These are phyloP conservation scores for Mylabris phalerata DNA, from an alignment of 1,140 invertebrate species.

Conservation along the genomic window DNA sequence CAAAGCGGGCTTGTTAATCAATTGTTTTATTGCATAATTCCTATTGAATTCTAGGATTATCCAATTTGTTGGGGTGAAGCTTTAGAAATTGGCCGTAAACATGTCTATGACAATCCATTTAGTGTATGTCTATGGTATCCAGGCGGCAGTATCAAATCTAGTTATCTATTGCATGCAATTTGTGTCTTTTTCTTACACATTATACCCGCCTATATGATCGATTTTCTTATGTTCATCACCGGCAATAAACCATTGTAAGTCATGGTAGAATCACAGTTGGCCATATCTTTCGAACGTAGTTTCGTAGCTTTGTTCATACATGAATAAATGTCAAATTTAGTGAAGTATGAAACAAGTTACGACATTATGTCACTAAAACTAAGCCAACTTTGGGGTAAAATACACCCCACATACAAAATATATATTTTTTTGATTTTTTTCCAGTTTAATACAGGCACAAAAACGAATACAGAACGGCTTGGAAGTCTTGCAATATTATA, in stretches of 20 bases:
- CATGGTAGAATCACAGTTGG: no score
- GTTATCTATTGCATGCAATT: constrained; percentile 58
- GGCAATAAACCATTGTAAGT: constrained; percentile 74
- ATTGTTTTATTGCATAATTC: no score
- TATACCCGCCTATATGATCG: constrained; percentile 76
- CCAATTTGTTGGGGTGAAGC: constrained; percentile 63
- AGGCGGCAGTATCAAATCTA: constrained; percentile 64
- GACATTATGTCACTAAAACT: no score
- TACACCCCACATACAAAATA: no score
- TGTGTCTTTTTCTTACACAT: constrained; percentile 67
- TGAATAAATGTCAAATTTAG: neutral
- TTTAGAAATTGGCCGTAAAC: constrained; percentile 54
- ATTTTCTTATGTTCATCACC: constrained; percentile 57
- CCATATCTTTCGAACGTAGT: no score
- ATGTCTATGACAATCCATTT: constrained; percentile 55
- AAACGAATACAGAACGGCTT: constrained; percentile 56
- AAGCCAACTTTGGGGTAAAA: no score
- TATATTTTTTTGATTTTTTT: constrained; percentile 14
- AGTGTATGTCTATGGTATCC: constrained; percentile 75
- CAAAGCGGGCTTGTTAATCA: no score
- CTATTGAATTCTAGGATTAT: neutral
- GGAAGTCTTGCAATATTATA: constrained; percentile 75
- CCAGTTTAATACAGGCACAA: constrained; percentile 60
- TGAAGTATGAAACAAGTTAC: no score
- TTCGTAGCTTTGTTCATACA: neutral